Evolutionary conservation across 2,797 vertebrate genomes (phyloP).

Genomic region (Gymnoscopelus microlampas): DNA sequence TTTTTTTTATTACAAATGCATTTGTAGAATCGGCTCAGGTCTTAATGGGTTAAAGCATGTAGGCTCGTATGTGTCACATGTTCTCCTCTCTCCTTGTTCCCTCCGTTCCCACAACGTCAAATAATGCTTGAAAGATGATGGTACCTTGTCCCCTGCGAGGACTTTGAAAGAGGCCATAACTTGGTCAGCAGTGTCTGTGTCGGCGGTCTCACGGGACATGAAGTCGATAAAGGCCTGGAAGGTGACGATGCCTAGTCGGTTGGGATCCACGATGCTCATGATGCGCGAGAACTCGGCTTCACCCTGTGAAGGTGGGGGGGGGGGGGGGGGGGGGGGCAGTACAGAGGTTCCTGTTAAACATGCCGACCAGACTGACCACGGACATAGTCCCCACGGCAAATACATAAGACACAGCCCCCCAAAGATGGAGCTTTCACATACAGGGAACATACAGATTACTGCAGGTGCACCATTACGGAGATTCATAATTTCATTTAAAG

Average conservation of each 20-base stretch:
- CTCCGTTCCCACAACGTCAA: not conserved
- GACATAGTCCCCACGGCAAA: constrained; percentile 24
- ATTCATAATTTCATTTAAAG: no score
- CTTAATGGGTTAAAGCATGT: no score
- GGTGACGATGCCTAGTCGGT: constrained; percentile 92
- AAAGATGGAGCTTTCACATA: not conserved
- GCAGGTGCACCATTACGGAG: no score
- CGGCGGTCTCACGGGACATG: constrained; percentile 97
- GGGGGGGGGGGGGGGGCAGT: constrained; percentile 6
- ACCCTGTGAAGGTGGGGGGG: constrained; percentile 77
- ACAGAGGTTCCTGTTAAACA: constrained; percentile 38
- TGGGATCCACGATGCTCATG: constrained; percentile 98
- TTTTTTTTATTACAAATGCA: no score
- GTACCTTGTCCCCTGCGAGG: constrained; percentile 96
- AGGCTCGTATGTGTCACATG: not conserved
- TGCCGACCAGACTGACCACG: not conserved
- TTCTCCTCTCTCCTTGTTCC: not conserved
- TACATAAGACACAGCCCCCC: not conserved
- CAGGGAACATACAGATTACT: not conserved
- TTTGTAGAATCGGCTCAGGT: no score
- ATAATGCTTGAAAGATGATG: no score
- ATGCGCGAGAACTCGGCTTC: constrained; percentile 98
- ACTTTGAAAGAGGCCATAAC: constrained; percentile 99
- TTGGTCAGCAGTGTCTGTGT: constrained; percentile 97
- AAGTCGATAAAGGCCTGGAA: constrained; percentile 99